Evolutionary conservation across 2,888 invertebrate genomes (phyloP), one percentile per base, ranked within the genome.

Genomic region (Empis livida): DNA sequence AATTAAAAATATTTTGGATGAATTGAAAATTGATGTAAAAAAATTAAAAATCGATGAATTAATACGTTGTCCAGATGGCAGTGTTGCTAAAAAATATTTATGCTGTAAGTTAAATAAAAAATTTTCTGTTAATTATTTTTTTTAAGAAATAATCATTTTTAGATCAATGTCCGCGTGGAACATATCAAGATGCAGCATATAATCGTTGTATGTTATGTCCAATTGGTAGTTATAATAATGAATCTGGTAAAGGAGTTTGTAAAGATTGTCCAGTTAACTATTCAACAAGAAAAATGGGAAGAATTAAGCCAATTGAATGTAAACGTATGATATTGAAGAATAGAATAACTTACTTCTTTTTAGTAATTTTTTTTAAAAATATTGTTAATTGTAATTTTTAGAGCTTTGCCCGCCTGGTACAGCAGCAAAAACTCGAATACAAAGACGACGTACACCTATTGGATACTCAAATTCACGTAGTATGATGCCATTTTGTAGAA

Each of bases 141-240:
- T 14, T 6, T 30, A 39, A 13, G 3, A 20, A 20, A 20, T 20
- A 5, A 20, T 27, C 23, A 44, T 44, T 59, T 61, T 10, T 57
- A 78, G 82, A 80, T 8, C 73, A 75, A 59, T 82, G 82, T 59
- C 78, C 81, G 3, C 64, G 71, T 51, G 82, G 82, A 13, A 78
- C 80, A 1, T 79, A 76, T 60, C 78, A 76, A 59, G 75, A 79
- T 59, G 63, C 65, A 4, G 68, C 72, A 1, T 64, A 60, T 6
- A 69, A 72, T 52, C 62, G 61, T n/a, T 82, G 82, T 55, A 72
- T 75, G 50, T 68, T 74, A 30, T 82, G 82, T 58, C 65, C 68
- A 10, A 62, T 73, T 44, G 80, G 80, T 3, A 71, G 70, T n/a
- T 82, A 76, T 57, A 80, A 78, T 54, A 71, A 74, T 27, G 55